Base-by-base conservation (phyloP, 2,888 invertebrate genomes). In the Periphyllus acericola region DNA sequence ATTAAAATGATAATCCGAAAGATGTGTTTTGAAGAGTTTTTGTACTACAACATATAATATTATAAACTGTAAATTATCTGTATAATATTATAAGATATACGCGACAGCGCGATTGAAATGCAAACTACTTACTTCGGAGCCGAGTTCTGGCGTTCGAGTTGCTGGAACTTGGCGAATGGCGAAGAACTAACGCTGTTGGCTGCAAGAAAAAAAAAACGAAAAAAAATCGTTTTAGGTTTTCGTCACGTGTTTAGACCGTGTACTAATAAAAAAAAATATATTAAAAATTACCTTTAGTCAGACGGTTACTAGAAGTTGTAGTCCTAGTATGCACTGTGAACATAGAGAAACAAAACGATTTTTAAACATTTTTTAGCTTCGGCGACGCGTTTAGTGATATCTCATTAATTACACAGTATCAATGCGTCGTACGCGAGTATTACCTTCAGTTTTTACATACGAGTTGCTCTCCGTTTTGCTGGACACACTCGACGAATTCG, bases 101-200 rank as follows among this genome's bases (percentile, higher is more conserved):
- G n/a, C n/a, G 36, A 40, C n/a, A 29, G 55, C 72, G 11, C 4
- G n/a, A 36, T 34, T n/a, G 4, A 66, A 78, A 9, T 76, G 0
- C 3, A 75, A 55, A 72, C 21, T 1, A 89, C 93, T 94, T 93
- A 97, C 96, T 95, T 96, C 92, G 96, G 95, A 91, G 94, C 93
- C 91, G 96, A 96, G 92, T 95, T 96, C 93, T 96, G 96, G 92
- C 95, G 95, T 92, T 97, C 97, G 92, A 97, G 94, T 93, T 97
- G 96, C 92, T 95, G 95, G 93, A 97, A 97, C 93, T 97, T 97
- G 91, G 96, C 95, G 93, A 97, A 97, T 90, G 97, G 96, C 91
- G 97, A 96, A 91, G 95, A 94, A 90, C 95, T 95, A 92, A 93
- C 93, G 91, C 93, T 93, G 90, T 93, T 93, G 91, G 94, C 94